Evolutionary conservation across 2,888 invertebrate species (phyloP), one percentile per base, ranked within the genome.

Genomic region (Agriopis marginaria): DNA sequence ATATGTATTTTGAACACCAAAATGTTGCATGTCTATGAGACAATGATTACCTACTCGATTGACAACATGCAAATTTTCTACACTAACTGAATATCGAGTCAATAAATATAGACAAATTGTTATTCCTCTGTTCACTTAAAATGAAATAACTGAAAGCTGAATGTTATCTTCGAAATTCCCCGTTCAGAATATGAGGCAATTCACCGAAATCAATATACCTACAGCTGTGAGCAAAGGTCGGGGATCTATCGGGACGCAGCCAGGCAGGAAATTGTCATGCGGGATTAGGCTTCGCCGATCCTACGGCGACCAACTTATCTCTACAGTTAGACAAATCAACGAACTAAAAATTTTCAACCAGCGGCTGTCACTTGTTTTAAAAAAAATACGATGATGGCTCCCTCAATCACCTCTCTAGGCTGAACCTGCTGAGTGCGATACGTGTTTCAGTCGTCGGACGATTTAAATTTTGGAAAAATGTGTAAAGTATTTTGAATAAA

Each of bases 231-330:
- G 23, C n/a, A 51, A 51, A 63, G 59, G 63, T 54, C 39, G 53
- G 47, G 53, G 63, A 59, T 53, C 66, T 62, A 71, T 69, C 32
- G 50, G 42, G 44, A 65, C 9, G 56, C 72, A 44, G 51, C 14
- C 66, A 70, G 65, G 71, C 73, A 76, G 66, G 72, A 77, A 74
- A 75, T 71, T 66, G 67, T 66, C 74, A 49, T 54, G 62, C 59
- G 68, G 70, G 63, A 49, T 65, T 61, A 51, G 53, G 23, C 11
- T 45, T 7, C n/a, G 42, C 23, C 40, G 44, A 10, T 50, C 55
- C 40, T 58, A 56, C 23, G 45, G 23, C 45, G 5, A 45, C 45
- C 12, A 45, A 44, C 12, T 45, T 32, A 11, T 17, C 1, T 40
- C n/a, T 45, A 11, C 23, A 23, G 23, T 23, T 23, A 23, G 17